These are phyloP conservation scores for Accipiter cooperii DNA, from an alignment of 2,113 vertebrate species.

Conservation along the genomic window DNA sequence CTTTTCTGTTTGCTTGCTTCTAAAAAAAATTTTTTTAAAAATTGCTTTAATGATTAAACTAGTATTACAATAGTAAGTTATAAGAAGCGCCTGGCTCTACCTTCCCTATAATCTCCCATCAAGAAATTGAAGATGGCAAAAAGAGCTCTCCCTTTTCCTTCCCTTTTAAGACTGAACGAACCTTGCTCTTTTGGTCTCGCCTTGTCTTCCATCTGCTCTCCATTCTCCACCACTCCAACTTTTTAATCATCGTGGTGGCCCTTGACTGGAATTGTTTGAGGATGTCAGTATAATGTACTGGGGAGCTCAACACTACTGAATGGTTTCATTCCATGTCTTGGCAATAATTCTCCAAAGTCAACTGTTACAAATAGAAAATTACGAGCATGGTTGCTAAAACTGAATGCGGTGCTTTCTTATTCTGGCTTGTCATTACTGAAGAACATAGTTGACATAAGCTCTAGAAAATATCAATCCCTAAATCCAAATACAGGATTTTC, in stretches of 20 bases:
- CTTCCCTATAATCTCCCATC: neutral
- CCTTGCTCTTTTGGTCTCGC: neutral
- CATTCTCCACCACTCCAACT: neutral
- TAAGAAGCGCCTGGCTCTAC: neutral
- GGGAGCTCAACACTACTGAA: neutral
- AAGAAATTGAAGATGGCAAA: neutral
- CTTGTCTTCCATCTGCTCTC: neutral
- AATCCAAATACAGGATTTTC: neutral
- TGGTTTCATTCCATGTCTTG: neutral
- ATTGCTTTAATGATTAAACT: neutral
- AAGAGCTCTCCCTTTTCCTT: neutral
- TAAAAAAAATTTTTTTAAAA: neutral
- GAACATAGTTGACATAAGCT: neutral
- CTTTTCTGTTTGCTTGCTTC: neutral
- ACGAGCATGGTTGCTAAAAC: neutral
- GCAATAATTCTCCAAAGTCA: neutral
- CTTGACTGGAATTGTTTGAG: neutral
- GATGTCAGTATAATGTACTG: neutral
- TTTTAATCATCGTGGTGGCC: neutral
- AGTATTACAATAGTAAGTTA: neutral
- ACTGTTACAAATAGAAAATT: neutral
- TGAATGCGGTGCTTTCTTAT: rapidly evolving
- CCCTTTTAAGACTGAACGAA: neutral
- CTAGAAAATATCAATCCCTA: neutral
- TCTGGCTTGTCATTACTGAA: neutral